Conservation (phyloP, 1,140 invertebrate species). For the Drosophila chauvacae region DNA sequence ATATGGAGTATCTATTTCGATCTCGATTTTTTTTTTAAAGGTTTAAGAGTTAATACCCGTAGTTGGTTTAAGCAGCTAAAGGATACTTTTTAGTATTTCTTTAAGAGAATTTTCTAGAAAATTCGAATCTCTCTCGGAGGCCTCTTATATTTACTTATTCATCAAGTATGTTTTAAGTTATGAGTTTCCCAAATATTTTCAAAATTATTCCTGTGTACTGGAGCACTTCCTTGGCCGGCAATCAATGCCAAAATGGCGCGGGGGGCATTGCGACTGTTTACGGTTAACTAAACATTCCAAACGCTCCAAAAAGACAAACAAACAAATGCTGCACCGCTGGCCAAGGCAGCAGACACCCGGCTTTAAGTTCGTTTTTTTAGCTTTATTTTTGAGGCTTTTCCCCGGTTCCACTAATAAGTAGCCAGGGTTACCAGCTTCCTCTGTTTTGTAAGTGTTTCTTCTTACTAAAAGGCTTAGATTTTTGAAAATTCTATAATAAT, state of each 20-base stretch:
- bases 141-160: not conserved
- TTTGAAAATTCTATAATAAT: not conserved
- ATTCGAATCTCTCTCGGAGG: no score
- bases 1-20: not conserved
- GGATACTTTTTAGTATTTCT: not conserved
- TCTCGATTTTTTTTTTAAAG: not conserved
- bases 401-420: conserved; percentile 11
- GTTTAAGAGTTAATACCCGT: not conserved
- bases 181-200: not conserved
- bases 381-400: conserved; percentile 16
- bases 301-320: conserved; percentile 59
- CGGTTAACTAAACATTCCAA: conserved; percentile 81
- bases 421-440: not conserved
- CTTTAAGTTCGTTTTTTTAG: conserved; percentile 5
- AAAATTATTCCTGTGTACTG: conserved; percentile 13
- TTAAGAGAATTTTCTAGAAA: not conserved
- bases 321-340: not conserved
- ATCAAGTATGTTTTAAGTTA: not conserved
- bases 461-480: not conserved
- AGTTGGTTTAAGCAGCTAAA: not conserved
- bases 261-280: conserved; percentile 68
- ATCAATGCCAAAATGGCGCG: conserved; percentile 79
- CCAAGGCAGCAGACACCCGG: conserved; percentile 9
- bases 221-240: conserved; percentile 52
- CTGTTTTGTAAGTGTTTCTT: not conserved